Evolutionary conservation across 2,113 vertebrate genomes (phyloP), one percentile per base, ranked within the genome.

Genomic region (Labeo catla): DNA sequence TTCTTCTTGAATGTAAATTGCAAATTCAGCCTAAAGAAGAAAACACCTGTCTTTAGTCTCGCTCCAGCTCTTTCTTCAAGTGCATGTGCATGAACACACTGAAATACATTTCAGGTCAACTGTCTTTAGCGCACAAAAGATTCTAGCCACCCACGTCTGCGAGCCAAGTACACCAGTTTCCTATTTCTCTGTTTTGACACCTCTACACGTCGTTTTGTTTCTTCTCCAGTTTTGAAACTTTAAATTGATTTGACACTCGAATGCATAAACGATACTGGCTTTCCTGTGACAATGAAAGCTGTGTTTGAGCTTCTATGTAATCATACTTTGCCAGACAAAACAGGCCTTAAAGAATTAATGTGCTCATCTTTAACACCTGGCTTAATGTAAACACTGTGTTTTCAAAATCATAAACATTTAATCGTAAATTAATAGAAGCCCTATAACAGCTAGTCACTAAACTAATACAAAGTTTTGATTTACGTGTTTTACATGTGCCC

Each of bases 151-250:
- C 80, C 63, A 82, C 63, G 63, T 70, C 63, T 68, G 45, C 9
- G 13, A 82, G 28, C 28, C 63, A 52, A 39, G 78, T 28, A 63
- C 43, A 80, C 39, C 78, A 45, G 79, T n/a, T 49, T 81, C 59
- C 61, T 43, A 81, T 81, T 81, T 49, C 59, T 65, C 43, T 34
- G 16, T 81, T 66, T 59, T 81, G 61, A 81, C 43, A 81, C 43
- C 79, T 76, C 45, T 6, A 76, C 73, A 66, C 61, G 28, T 10
- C 15, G 9, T 47, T 81, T 66, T 66, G 59, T 49, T 79, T 36
- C 77, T 79, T 11, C 77, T 39, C 36, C 39, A 66, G 80, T 82
- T 68, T 68, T 13, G 63, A 36, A 82, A 82, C 80, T 70, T 82
- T 52, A 70, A 66, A 68, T 52, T 82, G 63, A 82, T 82, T 50